Conservation (phyloP, 2,888 invertebrate genomes). For the Ptychoptera contaminata region DNA sequence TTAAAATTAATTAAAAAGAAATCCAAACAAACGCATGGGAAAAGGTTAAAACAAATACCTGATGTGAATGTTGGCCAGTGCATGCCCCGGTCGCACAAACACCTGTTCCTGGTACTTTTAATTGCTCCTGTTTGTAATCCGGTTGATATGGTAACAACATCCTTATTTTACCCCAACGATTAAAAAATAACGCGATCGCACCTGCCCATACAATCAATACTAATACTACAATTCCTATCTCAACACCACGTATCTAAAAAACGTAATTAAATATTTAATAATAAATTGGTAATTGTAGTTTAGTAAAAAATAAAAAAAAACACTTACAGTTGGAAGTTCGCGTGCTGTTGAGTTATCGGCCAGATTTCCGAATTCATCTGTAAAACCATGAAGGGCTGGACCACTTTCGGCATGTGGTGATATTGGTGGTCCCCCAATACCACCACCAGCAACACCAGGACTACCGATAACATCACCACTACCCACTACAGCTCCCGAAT, state of each 20-base stretch:
- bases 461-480: conserved; percentile 21
- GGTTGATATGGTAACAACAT: conserved; percentile 86
- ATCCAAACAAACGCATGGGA: too few species aligned
- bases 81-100: conserved; percentile 47
- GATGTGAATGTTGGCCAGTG: conserved; percentile 39
- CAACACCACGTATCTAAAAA: conserved; percentile 68
- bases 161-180: conserved; percentile 78
- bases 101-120: conserved; percentile 62
- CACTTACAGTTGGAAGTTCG: conserved; percentile 27
- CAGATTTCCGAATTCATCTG: conserved; percentile 15
- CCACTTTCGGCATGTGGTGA: conserved; percentile 23
- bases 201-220: conserved; percentile 73
- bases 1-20: too few species aligned
- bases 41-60: too few species aligned
- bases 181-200: conserved; percentile 76
- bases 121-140: conserved; percentile 75
- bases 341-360: conserved; percentile 21
- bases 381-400: conserved; percentile 17
- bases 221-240: conserved; percentile 74
- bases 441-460: conserved; percentile 33
- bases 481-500: conserved; percentile 36
- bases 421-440: conserved; percentile 12
- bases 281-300: conserved; percentile 9
- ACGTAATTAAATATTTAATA: conserved; percentile 9
- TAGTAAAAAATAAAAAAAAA: conserved; percentile 11